Percentiles rank a stretch among this genome's conserved stretches.
Conservation (phyloP, 2,888 invertebrate species). For the Petrolisthes cinctipes region DNA sequence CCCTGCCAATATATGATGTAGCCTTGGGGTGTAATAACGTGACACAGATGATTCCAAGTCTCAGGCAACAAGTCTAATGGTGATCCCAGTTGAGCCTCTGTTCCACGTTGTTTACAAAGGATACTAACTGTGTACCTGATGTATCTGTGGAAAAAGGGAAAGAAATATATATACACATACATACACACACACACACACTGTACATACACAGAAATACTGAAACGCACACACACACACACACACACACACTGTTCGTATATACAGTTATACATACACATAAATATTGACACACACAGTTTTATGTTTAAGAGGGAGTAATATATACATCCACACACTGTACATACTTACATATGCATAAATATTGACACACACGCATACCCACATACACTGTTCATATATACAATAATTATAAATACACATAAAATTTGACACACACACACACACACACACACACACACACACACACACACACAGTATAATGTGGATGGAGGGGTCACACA, state of each 20-base stretch:
- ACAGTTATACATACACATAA: no score
- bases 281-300: no score
- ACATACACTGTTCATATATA: no score
- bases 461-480: no score
- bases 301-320: no score
- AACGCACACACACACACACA: neutral
- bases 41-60: slow-evolving; percentile 44
- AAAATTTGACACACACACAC: no score
- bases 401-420: no score
- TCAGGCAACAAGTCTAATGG: slow-evolving; percentile 36
- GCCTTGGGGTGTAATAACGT: neutral
- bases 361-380: no score
- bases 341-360: no score
- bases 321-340: no score
- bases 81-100: neutral
- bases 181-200: neutral
- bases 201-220: neutral
- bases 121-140: slow-evolving; percentile 29
- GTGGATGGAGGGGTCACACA: no score
- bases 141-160: slow-evolving; percentile 4
- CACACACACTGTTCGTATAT: neutral
- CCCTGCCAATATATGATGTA: slow-evolving; percentile 36
- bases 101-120: slow-evolving; percentile 32
- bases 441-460: no score
- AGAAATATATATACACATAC: neutral